Percentiles rank a stretch among this genome's conserved stretches.
phyloP scores from a whole-genome alignment of 1,140 invertebrate species.

The Camponotus floridanus region DNA sequence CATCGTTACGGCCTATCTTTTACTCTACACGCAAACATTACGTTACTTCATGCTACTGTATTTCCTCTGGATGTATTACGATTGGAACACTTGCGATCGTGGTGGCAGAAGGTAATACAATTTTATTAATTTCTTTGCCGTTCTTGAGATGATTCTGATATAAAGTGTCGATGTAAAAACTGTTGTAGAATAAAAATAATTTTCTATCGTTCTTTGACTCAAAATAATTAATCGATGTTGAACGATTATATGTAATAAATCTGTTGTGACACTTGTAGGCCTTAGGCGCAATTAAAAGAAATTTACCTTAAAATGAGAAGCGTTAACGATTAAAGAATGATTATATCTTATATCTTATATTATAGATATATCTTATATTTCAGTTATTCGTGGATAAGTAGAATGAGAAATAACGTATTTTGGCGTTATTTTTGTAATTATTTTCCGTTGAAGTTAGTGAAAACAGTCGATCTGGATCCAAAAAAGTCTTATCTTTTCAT shows the following conservation, averaged over 20 bases:
- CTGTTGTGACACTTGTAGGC: too few relatives aligned
- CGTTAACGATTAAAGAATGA: background rate
- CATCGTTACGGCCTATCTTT: constrained; percentile 84
- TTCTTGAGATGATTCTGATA: background rate
- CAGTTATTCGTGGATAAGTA: constrained; percentile 81
- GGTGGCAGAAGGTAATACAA: constrained; percentile 89
- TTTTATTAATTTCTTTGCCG: background rate
- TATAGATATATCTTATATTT: too few relatives aligned
- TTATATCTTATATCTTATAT: too few relatives aligned
- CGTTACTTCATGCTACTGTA: constrained; percentile 88
- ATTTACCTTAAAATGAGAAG: background rate
- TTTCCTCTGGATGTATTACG: constrained; percentile 90
- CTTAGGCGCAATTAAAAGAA: background rate
- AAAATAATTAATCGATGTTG: background rate
- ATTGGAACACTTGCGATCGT: constrained; percentile 87
- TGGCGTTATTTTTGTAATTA: constrained; percentile 93
- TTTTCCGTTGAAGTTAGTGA: constrained; percentile 94
- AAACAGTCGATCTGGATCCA: constrained; percentile 93
- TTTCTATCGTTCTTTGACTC: background rate
- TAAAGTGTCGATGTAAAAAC: background rate
- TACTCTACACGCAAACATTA: constrained; percentile 84
- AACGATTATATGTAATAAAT: background rate
- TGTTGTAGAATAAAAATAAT: background rate
- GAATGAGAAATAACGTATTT: constrained; percentile 89
- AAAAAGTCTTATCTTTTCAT: constrained; percentile 95